These are phyloP conservation scores for Agapostemon virescens DNA, from an alignment of 2,888 invertebrate species.

Conservation along the genomic window DNA sequence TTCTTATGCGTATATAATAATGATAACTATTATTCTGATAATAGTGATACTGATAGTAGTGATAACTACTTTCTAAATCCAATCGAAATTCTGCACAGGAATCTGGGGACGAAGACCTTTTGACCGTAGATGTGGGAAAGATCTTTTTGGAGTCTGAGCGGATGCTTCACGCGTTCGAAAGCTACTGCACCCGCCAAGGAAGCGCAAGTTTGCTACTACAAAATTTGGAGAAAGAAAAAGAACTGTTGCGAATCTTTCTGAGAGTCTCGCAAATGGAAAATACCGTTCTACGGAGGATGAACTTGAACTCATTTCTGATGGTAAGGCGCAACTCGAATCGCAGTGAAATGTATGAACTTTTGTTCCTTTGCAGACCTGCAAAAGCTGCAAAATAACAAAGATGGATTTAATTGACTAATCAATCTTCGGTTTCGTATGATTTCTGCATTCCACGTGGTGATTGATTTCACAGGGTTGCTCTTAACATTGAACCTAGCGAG, in stretches of 20 bases:
- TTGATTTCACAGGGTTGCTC: neutral
- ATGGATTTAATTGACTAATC: neutral
- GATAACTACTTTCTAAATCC: neutral
- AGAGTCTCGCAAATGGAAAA: conserved; percentile 99
- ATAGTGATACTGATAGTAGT: no score
- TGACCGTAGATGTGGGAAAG: conserved; percentile 94
- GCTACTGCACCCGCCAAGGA: conserved; percentile 96
- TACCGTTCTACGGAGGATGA: conserved; percentile 94
- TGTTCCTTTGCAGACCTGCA: neutral
- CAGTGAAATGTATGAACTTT: neutral
- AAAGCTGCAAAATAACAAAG: neutral
- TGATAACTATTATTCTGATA: neutral
- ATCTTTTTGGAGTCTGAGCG: conserved; percentile 94
- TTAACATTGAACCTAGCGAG: neutral
- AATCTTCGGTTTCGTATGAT: neutral
- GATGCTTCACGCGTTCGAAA: conserved; percentile 97
- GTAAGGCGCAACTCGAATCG: conserved; percentile 80
- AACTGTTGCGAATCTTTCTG: conserved; percentile 94
- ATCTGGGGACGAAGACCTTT: conserved; percentile 86
- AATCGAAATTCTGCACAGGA: conserved; percentile 64
- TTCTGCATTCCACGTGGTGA: neutral
- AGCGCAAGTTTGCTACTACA: conserved; percentile 92
- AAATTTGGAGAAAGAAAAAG: conserved; percentile 96
- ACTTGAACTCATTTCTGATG: conserved; percentile 98
- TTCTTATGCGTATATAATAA: neutral